Percentiles rank a stretch among this genome's conserved stretches.
phyloP scores from a whole-genome alignment of 2,888 invertebrate genomes.

The Luperina testacea region DNA sequence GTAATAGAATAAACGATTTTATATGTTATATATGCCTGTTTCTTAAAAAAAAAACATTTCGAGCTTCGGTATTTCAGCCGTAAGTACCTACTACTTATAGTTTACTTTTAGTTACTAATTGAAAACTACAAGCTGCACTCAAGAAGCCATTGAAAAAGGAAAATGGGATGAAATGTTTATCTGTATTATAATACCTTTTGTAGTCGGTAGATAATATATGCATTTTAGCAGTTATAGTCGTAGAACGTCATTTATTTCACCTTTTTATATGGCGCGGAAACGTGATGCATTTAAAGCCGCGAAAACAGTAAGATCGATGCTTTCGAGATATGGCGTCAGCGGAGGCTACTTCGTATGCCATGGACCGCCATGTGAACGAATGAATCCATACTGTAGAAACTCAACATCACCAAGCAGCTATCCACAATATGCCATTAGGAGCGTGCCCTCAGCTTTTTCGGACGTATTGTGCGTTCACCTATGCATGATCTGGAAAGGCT shows the following conservation, averaged over 20 bases:
- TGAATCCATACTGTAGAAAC: not conserved
- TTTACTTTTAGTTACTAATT: not conserved
- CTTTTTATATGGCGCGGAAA: not conserved
- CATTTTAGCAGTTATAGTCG: not conserved
- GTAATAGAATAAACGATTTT: slow-evolving; percentile 49
- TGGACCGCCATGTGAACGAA: not conserved
- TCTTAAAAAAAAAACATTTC: not conserved
- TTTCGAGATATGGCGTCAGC: not conserved
- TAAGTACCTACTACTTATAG: not conserved
- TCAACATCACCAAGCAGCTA: not conserved
- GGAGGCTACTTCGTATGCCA: not conserved
- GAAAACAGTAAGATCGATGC: not conserved
- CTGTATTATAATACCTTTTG: not conserved
- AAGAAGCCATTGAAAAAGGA: not conserved
- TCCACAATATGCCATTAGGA: not conserved
- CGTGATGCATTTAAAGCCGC: not conserved
- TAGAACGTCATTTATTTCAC: not conserved
- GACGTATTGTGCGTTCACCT: not conserved
- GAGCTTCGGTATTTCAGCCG: not conserved
- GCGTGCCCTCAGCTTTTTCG: not conserved
- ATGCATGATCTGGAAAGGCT: not conserved
- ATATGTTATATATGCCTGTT: slow-evolving; percentile 8
- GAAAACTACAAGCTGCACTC: not conserved
- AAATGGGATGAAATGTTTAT: not conserved
- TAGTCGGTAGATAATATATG: not conserved